Evolutionary conservation across 2,113 vertebrate species (phyloP), one percentile per base, ranked within the genome.

Genomic region (Leptobrachium ailaonicum): DNA sequence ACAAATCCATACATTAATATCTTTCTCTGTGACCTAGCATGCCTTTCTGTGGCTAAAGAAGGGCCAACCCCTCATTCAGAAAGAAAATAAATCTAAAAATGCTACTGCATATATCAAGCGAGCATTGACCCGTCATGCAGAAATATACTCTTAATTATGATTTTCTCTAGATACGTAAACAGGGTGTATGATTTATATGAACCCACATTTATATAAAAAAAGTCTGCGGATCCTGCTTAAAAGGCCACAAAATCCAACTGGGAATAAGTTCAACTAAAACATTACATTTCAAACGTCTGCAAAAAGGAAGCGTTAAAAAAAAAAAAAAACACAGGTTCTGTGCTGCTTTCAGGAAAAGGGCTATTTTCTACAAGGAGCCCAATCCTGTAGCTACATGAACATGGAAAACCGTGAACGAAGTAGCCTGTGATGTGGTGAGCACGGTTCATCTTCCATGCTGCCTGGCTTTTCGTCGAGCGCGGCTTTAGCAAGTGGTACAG

Each of bases 381-480:
- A 67, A 44, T 73, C 13, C 11, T 54, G 14, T 47, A 68, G 41
- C 50, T 53, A 42, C 32, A 45, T 42, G 70, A 80, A 69, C 71
- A 74, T 81, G 79, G 73, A 47, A 75, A 69, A 73, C 32, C 56
- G 60, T 72, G 60, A 79, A 41, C 73, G 41, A 13, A 12, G 66
- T 4, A 6, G 11, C 71, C 54, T 81, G 44, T 75, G 79, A 81
- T 81, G 79, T 81, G 79, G 79, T 81, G 50, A 75, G 20, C 20
- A 32, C 20, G 54, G 63, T 41, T 66, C 40, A n/a, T 64, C 41
- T 62, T 70, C 44, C 62, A 47, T 41, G 41, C 53, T 74, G 41
- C 70, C 54, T 75, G 32, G n/a, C 41, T 81, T 72, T 47, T 81
- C 64, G 41, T 41, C 73, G 75, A 74, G 78, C 75, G 2, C 12